Conservation (phyloP, 2,797 vertebrate genomes). For the Paramormyrops hopkinsi region DNA sequence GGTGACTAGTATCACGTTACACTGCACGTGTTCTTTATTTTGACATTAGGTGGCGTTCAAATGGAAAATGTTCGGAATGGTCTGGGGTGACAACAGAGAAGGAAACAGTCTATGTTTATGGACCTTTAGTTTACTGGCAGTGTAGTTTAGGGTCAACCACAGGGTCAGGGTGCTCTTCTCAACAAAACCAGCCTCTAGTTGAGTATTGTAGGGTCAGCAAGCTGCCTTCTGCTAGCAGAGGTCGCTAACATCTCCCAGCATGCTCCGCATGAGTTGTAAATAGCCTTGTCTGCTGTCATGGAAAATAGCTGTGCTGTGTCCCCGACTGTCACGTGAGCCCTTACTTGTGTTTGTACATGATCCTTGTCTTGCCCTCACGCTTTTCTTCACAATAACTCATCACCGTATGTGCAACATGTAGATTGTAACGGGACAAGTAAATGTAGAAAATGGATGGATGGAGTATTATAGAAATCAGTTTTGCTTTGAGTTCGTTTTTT, state of each 20-base stretch:
- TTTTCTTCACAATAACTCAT: neutral
- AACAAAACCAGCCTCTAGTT: neutral
- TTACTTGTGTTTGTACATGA: neutral
- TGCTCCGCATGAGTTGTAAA: neutral
- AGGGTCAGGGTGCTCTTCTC: neutral
- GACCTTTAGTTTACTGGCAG: neutral
- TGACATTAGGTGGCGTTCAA: neutral
- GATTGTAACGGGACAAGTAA: neutral
- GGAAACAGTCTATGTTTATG: neutral
- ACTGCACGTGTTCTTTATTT: neutral
- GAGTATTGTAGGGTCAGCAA: neutral
- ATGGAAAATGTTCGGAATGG: neutral
- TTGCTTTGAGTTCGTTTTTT: neutral
- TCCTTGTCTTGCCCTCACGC: neutral
- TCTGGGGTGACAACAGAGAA: neutral
- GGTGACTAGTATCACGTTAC: neutral
- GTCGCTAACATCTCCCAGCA: neutral
- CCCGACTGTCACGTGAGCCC: neutral
- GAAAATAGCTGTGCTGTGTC: neutral
- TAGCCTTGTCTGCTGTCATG: neutral
- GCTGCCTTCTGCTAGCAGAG: neutral
- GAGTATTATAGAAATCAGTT: neutral
- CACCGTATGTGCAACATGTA: neutral
- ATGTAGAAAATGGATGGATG: neutral
- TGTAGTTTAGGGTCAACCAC: neutral